A percentile compares a stretch with the other conserved stretches of the same genome.
Conservation (phyloP, 1,140 invertebrate genomes). For the Anoplophora glabripennis region DNA sequence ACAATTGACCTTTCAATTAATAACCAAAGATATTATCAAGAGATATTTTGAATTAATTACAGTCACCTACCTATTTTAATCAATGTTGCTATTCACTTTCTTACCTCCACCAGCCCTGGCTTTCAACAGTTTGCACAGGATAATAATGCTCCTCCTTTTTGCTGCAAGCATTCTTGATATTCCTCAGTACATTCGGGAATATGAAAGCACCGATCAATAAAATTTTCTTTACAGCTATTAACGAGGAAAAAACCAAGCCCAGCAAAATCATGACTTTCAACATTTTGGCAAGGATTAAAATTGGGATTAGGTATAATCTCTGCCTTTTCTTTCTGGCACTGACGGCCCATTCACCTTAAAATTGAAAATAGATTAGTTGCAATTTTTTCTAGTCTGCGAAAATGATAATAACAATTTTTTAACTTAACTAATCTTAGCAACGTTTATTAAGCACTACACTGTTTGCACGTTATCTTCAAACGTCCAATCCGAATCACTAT, state of each 20-base stretch:
- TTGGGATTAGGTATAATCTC: conserved; percentile 56
- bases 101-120: conserved; percentile 2
- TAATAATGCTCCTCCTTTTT: conserved; percentile 25
- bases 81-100: background rate
- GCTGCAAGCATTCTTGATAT: conserved; percentile 32
- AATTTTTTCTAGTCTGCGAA: conserved; percentile 41
- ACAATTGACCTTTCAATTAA: too few species aligned
- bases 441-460: too few species aligned
- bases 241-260: conserved; percentile 60
- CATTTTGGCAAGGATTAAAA: conserved; percentile 42
- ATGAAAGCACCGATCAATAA: conserved; percentile 61
- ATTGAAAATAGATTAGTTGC: too few species aligned
- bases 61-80: background rate
- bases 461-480: too few species aligned
- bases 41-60: background rate
- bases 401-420: conserved; percentile 10
- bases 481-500: too few species aligned
- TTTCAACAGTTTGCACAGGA: conserved; percentile 1
- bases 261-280: conserved; percentile 40
- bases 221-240: conserved; percentile 69
- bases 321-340: conserved; percentile 56
- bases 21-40: background rate
- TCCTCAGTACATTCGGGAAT: conserved; percentile 57
- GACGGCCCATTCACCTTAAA: conserved; percentile 26
- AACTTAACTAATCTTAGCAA: background rate